Evolutionary conservation across 2,888 invertebrate species (phyloP), one percentile per base, ranked within the genome.

Genomic region (Polydrusus pterygomalis): DNA sequence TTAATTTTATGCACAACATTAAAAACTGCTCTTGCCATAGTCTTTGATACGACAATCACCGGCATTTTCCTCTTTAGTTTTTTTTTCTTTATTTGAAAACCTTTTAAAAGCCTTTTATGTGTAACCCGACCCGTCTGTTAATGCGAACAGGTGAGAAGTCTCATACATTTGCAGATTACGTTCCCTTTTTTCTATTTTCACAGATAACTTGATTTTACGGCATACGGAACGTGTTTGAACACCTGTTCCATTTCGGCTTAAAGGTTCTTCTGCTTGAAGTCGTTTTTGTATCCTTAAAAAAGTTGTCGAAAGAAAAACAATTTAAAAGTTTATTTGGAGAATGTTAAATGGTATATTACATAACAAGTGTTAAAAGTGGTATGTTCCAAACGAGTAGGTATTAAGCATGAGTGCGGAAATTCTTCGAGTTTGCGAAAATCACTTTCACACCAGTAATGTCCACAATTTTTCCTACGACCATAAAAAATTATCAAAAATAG

Each of bases 161-260:
- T 74, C 69, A 70, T 74, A 64, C 74, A 69, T 74, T 74, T 74
- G 69, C 74, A 74, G 74, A 74, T 74, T 74, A 74, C 49, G 74
- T 64, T 47, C 47, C 70, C 70, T 63, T 64, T 67, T 45, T 62
- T 45, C 63, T 70, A 63, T 56, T 74, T 74, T 64, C 69, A 54
- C 63, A 64, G 51, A 64, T 74, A 74, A 74, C 63, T 63, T 64
- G 69, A 69, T 74, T 74, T 74, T 69, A 74, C 69, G 69, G 49
- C 67, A 43, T 45, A 34, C 60, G 34, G 18, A 73, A 65, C 49
- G 68, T 74, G 67, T 74, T 45, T 63, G 54, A 70, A 74, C 74
- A 74, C 74, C 74, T 74, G 74, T 74, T 74, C 34, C 73, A 60
- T 60, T 60, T 60, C 58, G 17, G 11, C 58, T 17, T 17, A 38